Conservation (phyloP, 2,888 invertebrate genomes). For the Nyleta sp. region DNA sequence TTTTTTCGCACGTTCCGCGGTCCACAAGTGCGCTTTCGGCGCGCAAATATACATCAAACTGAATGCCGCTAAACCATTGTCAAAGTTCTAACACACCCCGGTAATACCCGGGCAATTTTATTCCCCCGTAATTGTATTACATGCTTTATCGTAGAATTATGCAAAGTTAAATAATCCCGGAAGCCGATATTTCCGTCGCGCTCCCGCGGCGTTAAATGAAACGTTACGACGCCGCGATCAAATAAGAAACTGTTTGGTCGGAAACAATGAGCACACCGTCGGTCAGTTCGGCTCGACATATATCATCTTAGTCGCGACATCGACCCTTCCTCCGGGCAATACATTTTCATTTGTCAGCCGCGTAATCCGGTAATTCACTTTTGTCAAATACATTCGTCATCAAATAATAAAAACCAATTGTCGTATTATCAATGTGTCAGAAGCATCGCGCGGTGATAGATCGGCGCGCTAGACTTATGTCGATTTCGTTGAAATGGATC, state of each 20-base stretch:
- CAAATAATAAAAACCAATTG: conserved; percentile 49
- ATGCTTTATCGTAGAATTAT: conserved; percentile 40
- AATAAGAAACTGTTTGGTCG: conserved; percentile 4
- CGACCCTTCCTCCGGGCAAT: conserved; percentile 35
- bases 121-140: conserved; percentile 29
- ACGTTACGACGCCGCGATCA: neutral
- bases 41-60: conserved; percentile 25
- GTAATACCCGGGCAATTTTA: conserved; percentile 34
- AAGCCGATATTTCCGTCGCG: conserved; percentile 9
- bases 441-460: conserved; percentile 28
- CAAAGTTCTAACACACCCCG: conserved; percentile 32
- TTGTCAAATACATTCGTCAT: conserved; percentile 50
- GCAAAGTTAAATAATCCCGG: conserved; percentile 22
- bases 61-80: conserved; percentile 27
- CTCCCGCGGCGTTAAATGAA: neutral
- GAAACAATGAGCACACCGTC: neutral
- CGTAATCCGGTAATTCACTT: conserved; percentile 51
- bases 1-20: conserved; percentile 26
- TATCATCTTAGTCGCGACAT: conserved; percentile 38
- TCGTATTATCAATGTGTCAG: conserved; percentile 41
- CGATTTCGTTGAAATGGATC: conserved; percentile 25
- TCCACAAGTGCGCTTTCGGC: conserved; percentile 21
- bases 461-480: conserved; percentile 23
- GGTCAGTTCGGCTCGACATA: conserved; percentile 23
- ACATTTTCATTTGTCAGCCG: conserved; percentile 48